phyloP scores from a whole-genome alignment of 2,797 vertebrate genomes.

The Siniperca scherzeri region DNA sequence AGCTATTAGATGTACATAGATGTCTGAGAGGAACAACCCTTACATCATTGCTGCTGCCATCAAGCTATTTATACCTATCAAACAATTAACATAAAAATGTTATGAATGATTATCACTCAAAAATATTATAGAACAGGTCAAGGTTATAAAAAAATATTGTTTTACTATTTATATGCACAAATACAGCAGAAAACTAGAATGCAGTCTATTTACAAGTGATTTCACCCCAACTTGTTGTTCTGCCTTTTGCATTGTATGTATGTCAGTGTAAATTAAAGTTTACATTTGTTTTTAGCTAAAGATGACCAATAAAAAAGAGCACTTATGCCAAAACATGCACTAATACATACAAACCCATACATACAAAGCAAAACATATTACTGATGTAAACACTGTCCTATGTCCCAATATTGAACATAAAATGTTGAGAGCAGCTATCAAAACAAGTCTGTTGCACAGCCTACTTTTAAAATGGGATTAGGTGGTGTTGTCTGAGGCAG shows the following conservation, averaged over 20 bases:
- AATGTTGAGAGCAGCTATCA: constrained; percentile 2
- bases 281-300: background rate
- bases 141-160: background rate
- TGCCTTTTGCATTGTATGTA: background rate
- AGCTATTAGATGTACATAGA: constrained; percentile 69
- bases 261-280: background rate
- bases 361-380: background rate
- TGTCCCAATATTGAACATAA: constrained; percentile 1
- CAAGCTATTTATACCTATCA: constrained; percentile 58
- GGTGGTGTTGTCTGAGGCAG: constrained; percentile 28
- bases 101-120: background rate
- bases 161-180: background rate
- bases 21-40: constrained; percentile 50
- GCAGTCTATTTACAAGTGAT: background rate
- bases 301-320: background rate
- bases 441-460: constrained; percentile 20
- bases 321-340: background rate
- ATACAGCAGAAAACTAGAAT: background rate
- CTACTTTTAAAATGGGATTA: constrained; percentile 43
- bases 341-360: background rate
- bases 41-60: constrained; percentile 53
- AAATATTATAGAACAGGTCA: background rate
- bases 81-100: constrained; percentile 41
- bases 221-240: background rate
- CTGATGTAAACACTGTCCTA: background rate